Percentiles rank a stretch among this genome's conserved stretches.
Conservation (phyloP, 2,888 invertebrate genomes). For the Stictocephala bisonia region DNA sequence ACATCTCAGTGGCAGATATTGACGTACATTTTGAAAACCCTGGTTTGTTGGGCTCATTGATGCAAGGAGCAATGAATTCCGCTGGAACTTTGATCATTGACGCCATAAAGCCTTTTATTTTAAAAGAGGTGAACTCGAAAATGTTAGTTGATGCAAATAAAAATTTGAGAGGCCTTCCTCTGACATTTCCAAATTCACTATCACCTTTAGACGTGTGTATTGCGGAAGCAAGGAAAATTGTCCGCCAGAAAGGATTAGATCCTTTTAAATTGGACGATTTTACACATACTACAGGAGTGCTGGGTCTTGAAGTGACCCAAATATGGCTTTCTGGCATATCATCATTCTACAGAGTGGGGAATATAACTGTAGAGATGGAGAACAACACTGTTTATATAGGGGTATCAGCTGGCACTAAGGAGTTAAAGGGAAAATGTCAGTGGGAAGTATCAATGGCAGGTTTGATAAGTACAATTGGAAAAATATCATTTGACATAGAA, state of each 20-base stretch:
- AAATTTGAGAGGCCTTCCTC: constrained; percentile 75
- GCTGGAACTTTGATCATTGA: constrained; percentile 86
- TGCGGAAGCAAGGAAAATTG: constrained; percentile 77
- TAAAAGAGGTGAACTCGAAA: constrained; percentile 81
- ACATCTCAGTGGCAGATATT: constrained; percentile 80
- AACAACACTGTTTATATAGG: constrained; percentile 75
- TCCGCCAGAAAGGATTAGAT: constrained; percentile 74
- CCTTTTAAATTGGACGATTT: constrained; percentile 79
- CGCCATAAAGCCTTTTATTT: constrained; percentile 85
- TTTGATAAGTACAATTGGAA: constrained; percentile 77
- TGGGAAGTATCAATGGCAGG: constrained; percentile 81
- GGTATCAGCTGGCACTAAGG: constrained; percentile 83
- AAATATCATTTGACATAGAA: constrained; percentile 81
- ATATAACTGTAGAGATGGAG: constrained; percentile 77
- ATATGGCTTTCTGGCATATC: constrained; percentile 85
- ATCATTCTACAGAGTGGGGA: constrained; percentile 84
- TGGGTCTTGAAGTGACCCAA: constrained; percentile 73
- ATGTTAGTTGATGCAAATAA: constrained; percentile 79
- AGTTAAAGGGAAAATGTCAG: constrained; percentile 79
- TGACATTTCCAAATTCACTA: constrained; percentile 85
- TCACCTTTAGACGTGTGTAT: constrained; percentile 87
- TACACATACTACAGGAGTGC: constrained; percentile 76
- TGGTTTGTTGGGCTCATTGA: constrained; percentile 77
- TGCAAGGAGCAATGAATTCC: constrained; percentile 82
- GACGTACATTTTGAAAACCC: constrained; percentile 85